These are phyloP conservation scores for Sebastes matsubarae DNA, from an alignment of 2,797 vertebrate genomes.

Conservation along the genomic window DNA sequence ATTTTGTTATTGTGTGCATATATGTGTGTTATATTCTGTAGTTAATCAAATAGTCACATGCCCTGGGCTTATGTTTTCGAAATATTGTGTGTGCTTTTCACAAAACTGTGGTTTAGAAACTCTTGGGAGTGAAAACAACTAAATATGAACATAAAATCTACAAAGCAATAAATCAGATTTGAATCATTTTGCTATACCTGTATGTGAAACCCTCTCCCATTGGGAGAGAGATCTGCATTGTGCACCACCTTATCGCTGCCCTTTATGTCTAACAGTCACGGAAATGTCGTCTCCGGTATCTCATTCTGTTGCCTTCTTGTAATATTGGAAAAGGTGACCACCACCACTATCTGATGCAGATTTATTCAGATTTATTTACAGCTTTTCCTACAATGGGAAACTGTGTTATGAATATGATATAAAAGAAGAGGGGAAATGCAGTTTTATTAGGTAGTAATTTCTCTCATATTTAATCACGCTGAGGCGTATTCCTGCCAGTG, in stretches of 20 bases:
- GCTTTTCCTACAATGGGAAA: neutral
- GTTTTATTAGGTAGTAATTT: neutral
- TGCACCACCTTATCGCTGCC: conserved; percentile 9
- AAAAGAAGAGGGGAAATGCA: neutral
- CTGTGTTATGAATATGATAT: conserved; percentile 7
- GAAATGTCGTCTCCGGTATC: conserved; percentile 38
- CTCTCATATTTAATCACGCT: conserved; percentile 13
- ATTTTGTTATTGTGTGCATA: neutral
- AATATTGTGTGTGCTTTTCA: conserved; percentile 12
- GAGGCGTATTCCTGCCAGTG: neutral
- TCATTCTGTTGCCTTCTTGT: conserved; percentile 20
- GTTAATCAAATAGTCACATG: neutral
- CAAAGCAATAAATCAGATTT: conserved; percentile 19
- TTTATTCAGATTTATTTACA: neutral
- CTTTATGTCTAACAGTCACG: conserved; percentile 16
- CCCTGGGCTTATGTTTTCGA: neutral
- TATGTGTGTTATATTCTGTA: neutral
- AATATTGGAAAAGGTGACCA: conserved; percentile 1
- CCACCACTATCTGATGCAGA: neutral
- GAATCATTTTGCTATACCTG: neutral
- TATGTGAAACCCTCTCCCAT: conserved; percentile 6
- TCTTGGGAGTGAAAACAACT: neutral
- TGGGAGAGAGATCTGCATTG: neutral
- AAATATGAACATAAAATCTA: neutral
- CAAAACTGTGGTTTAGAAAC: neutral